A percentile compares a stretch with the other conserved stretches of the same genome.
Conservation (phyloP, 2,797 vertebrate genomes). For the Cossypha dichroa region DNA sequence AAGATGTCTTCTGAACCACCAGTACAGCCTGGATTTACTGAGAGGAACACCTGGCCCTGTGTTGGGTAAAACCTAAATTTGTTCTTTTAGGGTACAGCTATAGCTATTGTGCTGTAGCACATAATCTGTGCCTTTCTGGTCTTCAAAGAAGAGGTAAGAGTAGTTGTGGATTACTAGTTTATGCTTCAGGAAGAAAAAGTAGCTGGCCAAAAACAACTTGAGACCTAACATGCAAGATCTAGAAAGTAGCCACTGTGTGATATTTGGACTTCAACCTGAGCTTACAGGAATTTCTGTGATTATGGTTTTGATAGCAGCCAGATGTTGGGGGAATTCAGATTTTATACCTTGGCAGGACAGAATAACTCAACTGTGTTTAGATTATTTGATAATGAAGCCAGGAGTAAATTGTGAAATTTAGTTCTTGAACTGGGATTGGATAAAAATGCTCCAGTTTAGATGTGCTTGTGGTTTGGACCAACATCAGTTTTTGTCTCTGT, state of each 20-base stretch:
- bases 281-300: neutral
- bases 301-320: neutral
- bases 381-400: neutral
- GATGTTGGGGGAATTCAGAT: neutral
- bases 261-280: neutral
- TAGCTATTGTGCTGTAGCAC: neutral
- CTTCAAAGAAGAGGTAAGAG: neutral
- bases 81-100: neutral
- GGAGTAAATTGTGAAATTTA: neutral
- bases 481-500: neutral
- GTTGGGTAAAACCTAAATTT: neutral
- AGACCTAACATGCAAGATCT: neutral
- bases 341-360: neutral
- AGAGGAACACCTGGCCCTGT: neutral
- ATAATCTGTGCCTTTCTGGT: neutral
- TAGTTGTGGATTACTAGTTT: neutral
- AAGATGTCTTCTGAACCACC: neutral
- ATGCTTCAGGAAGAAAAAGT: neutral
- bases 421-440: neutral
- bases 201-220: neutral
- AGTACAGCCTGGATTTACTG: neutral
- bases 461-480: neutral
- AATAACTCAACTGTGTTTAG: neutral
- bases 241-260: neutral
- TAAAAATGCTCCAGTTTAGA: neutral